Evolutionary conservation across 1,140 invertebrate species (phyloP), one percentile per base, ranked within the genome.

Genomic region (Pogonomyrmex barbatus): DNA sequence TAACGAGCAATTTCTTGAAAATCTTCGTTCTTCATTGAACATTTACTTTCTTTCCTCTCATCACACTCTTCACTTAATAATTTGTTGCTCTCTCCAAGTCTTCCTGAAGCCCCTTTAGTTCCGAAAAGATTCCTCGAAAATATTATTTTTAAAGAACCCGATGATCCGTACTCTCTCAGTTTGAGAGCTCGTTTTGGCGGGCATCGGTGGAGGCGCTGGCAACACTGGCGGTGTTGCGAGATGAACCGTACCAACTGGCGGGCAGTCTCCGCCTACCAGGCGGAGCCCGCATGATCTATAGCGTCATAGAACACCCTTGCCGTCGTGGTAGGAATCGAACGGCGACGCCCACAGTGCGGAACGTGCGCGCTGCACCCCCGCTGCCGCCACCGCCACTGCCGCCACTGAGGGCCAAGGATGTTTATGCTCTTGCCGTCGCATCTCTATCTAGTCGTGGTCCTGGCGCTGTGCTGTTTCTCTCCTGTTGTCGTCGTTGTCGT

Each of bases 251-350:
- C 75, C 87, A 91, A 91, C 89, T 91, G 86, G 79, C 85, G 84
- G 76, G 76, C 77, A 85, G 89, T 87, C 76, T 77, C 90, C 90
- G 90, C 90, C 90, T 67, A 89, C 78, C 63, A 86, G 94, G 94
- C 92, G 94, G 93, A 93, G 94, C 90, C 79, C 88, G 79, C 86
- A 93, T 95, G 94, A 95, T 95, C 94, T 95, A 95, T 95, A 95
- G 94, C 94, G 93, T 95, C 94, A 92, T 95, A 95, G 93, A 95
- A 92, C 93, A 95, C 88, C 93, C 94, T 93, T 92, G 91, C 92
- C 73, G 58, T 50, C 65, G 91, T 91, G 79, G 86, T 93, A 93
- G 85, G 90, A 92, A 89, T 75, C 58, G 62, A 70, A 87, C 78
- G 79, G 86, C 82, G 81, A 92, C 92, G 92, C 92, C 92, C 92